Base-by-base conservation (phyloP, 2,797 vertebrate species). In the Danio albolineatus region DNA sequence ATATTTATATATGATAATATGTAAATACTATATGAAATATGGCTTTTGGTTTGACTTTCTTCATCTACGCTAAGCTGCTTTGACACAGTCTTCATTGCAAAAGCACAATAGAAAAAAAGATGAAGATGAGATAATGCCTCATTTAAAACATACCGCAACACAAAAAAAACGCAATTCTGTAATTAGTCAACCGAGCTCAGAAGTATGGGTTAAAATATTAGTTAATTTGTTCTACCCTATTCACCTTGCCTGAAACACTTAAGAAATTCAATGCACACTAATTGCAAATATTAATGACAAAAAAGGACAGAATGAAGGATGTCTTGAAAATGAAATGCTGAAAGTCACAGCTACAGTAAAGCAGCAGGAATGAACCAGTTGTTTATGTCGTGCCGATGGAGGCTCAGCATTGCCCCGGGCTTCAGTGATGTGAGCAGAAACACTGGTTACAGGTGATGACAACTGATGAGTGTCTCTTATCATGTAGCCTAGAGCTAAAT, bases 401-500 rank as follows among this genome's bases (percentile, higher is more conserved):
- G 16, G 10, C n/a, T 71, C 38, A 54, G 67, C 9, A n/a, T 70
- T 39, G 59, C 73, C 46, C 36, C 12, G 13, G 73, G 73, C 36
- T 19, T 75, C 51, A 48, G 10, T 13, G 10, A 62, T 39, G 72
- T 41, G 44, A 62, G 44, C 10, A 13, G 39, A 60, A 73, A 46
- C 4, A 16, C 5, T 7, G 17, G 70, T 72, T 72, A 72, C 17
- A 57, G 70, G 53, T 72, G 70, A 72, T 57, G 39, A 57, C 38
- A 56, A 71, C 16, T 2, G 51, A 43, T 71, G 70, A 60, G 14
- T 13, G 36, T 28, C 19, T 59, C 14, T 59, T 73, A 73, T 46
- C 70, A 46, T 60, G 39, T 36, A n/a, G 41, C 71, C 61, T 59
- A 21, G 41, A 73, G 70, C 51, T 44, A 71, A 56, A 57, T 56